Evolutionary conservation across 2,113 vertebrate genomes (phyloP), one percentile per base, ranked within the genome.

Genomic region (Pungitius pungitius): DNA sequence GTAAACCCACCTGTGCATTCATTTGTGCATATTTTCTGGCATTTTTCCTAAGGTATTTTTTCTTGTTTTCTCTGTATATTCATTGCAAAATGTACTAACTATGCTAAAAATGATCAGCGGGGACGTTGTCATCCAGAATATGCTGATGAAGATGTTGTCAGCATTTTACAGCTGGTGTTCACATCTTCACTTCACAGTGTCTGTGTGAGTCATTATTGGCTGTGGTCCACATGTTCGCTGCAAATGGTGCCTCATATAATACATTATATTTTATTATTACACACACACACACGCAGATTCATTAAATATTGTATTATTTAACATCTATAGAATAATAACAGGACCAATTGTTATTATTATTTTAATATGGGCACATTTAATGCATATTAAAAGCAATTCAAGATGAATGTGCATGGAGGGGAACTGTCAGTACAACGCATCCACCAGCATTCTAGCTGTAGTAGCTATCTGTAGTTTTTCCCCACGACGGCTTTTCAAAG

Each of bases 1-100:
- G 57, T 64, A 84, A 85, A 81, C 64, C 33, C 49, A 65, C 69
- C 27, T 11, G 22, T 70, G 14, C 61, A 69, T 73, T 75, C 12
- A 59, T 69, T 33, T 26, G 10, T 49, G 60, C 61, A 26, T 47
- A 61, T 47, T 20, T 54, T 37, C 17, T 12, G 15, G 58, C 43
- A 8, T 58, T 58, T 67, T 27, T n/a, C 22, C 37, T 24, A 49
- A 49, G 8, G 26, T 45, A 17, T 35, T 8, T 26, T 55, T 51
- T 17, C 40, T 24, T 37, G 11, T 27, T 56, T 51, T 17, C 40
- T 24, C 47, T 45, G 45, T 5, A n/a, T 56, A 24, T 33, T 67
- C 8, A 61, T 69, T 57, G 14, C 49, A 30, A 11, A 45, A n/a
- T 76, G 69, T 35, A 22, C 15, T 27, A 24, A 64, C 57, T 77